Evolutionary conservation across 2,888 invertebrate species (phyloP).

Genomic region (Rhorus exstirpatorius): DNA sequence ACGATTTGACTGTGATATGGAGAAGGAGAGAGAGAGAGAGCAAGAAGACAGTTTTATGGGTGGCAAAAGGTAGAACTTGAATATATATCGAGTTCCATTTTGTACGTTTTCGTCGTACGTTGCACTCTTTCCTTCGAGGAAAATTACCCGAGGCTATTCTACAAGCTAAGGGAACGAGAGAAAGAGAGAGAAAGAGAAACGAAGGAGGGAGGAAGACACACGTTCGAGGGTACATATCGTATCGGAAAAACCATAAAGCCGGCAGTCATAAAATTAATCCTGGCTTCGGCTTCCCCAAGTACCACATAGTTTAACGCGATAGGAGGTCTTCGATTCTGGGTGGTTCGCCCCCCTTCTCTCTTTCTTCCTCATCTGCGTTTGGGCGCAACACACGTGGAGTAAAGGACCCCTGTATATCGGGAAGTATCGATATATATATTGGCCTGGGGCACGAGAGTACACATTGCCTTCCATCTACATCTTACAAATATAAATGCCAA

Average conservation of each 20-base stretch:
- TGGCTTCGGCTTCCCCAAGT: slow-evolving; percentile 33
- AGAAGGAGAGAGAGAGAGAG: neutral
- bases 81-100: slow-evolving; percentile 4
- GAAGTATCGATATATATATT: neutral
- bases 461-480: neutral
- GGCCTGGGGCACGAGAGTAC: neutral
- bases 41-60: neutral
- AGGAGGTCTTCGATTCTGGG: slow-evolving; percentile 44
- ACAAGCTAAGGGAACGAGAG: neutral
- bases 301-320: slow-evolving; percentile 30
- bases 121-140: neutral
- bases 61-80: slow-evolving; percentile 1
- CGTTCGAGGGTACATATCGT: slow-evolving; percentile 44
- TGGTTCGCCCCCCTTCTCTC: slow-evolving; percentile 5
- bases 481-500: slow-evolving; percentile 8
- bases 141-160: slow-evolving; percentile 15
- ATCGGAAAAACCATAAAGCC: slow-evolving; percentile 74
- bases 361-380: neutral
- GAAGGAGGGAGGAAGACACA: slow-evolving; percentile 9
- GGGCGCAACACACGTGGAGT: neutral
- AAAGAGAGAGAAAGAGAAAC: neutral
- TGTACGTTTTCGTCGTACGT: neutral
- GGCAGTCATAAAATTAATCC: slow-evolving; percentile 72
- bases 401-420: neutral
- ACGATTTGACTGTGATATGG: slow-evolving; percentile 12